Conservation (phyloP, 2,888 invertebrate species). For the Metacarcinus magister region DNA sequence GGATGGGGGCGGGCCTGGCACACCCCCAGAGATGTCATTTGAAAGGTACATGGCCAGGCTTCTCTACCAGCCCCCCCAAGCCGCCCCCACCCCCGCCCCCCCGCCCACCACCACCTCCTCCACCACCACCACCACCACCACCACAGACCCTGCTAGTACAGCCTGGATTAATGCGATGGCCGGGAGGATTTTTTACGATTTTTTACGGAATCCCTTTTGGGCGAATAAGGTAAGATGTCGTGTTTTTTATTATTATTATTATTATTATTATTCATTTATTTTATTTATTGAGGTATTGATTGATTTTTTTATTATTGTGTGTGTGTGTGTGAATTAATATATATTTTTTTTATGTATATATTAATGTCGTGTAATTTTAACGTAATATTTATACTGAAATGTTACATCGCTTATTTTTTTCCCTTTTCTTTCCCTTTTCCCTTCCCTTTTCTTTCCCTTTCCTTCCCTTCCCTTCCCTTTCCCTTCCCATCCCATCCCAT, state of each 20-base stretch:
- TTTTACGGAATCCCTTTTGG: conserved; percentile 90
- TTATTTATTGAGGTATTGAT: neutral
- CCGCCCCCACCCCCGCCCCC: conserved; percentile 38
- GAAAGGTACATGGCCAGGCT: conserved; percentile 78
- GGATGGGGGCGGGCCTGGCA: neutral
- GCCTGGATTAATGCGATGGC: conserved; percentile 92
- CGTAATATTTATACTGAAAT: too few relatives aligned
- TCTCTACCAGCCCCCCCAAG: conserved; percentile 78
- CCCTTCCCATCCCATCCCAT: neutral
- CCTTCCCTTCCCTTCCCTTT: neutral
- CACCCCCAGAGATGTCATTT: conserved; percentile 74
- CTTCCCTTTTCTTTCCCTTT: neutral
- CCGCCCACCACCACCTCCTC: neutral
- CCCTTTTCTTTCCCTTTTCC: neutral
- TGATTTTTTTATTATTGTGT: neutral
- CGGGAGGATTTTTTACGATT: conserved; percentile 92
- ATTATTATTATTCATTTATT: neutral
- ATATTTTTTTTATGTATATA: neutral
- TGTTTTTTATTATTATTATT: neutral
- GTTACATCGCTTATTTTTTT: neutral
- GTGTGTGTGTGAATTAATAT: neutral
- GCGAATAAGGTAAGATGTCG: conserved; percentile 87
- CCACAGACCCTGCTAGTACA: conserved; percentile 85
- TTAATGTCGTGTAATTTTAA: too few relatives aligned
- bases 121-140: neutral